Evolutionary conservation across 2,888 invertebrate species (phyloP).

Genomic region (Plebejus melissa): DNA sequence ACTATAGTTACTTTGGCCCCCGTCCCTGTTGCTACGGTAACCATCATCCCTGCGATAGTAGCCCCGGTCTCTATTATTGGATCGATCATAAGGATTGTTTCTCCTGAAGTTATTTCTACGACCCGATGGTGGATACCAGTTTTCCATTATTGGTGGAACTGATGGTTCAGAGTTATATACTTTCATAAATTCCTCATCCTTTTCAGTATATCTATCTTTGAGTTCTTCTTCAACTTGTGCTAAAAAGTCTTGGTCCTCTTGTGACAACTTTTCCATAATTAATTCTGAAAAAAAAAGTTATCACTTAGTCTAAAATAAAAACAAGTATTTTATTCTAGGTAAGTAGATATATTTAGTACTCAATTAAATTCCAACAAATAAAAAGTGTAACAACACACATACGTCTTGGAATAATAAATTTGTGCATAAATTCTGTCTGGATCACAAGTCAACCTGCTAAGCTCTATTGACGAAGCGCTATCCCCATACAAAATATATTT

Average conservation of each 20-base stretch:
- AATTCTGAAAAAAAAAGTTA: constrained; percentile 43
- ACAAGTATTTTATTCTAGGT: too few species aligned
- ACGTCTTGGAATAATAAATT: too few species aligned
- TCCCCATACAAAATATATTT: too few species aligned
- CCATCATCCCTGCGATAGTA: constrained; percentile 43
- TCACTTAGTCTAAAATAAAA: constrained; percentile 23
- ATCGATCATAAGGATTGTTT: constrained; percentile 45
- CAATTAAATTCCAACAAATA: too few species aligned
- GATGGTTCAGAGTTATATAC: constrained; percentile 60
- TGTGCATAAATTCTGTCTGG: too few species aligned
- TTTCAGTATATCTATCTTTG: constrained; percentile 79
- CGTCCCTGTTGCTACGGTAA: constrained; percentile 5
- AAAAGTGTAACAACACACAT: too few species aligned
- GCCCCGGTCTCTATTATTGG: constrained; percentile 40
- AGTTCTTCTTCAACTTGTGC: constrained; percentile 81
- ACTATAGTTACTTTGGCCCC: constrained; percentile 31
- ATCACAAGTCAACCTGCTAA: too few species aligned
- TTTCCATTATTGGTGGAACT: constrained; percentile 79
- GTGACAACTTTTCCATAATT: constrained; percentile 56
- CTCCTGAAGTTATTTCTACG: constrained; percentile 48
- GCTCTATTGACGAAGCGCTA: too few species aligned
- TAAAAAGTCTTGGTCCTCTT: constrained; percentile 79
- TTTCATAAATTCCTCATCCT: constrained; percentile 81
- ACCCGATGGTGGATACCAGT: constrained; percentile 69
- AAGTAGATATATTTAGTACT: too few species aligned